A percentile compares a stretch with the other conserved stretches of the same genome.
Evolutionary conservation across 2,888 invertebrate species (phyloP).

Genomic region (Macrosoma leucophasiata): DNA sequence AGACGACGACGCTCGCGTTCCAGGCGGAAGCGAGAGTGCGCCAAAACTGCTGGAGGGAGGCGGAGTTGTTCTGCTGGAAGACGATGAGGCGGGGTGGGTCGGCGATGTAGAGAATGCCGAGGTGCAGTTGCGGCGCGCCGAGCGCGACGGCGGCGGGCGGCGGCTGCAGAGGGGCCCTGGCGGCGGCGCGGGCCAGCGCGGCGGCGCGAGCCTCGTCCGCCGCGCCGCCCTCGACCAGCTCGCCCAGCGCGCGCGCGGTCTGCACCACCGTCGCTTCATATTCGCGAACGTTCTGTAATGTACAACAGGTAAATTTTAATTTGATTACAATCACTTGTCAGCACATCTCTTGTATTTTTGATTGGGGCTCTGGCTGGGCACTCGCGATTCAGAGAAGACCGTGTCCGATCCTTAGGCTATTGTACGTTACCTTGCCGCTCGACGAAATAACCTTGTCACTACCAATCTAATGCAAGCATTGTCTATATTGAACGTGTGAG

Average conservation of each 20-base stretch:
- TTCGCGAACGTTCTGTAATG: slow-evolving; percentile 52
- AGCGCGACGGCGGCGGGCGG: slow-evolving; percentile 65
- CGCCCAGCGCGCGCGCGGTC: slow-evolving; percentile 63
- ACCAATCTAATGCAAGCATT: no score
- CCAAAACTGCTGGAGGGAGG: slow-evolving; percentile 73
- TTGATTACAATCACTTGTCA: no score
- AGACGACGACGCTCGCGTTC: slow-evolving; percentile 62
- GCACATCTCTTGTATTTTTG: no score
- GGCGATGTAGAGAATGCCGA: slow-evolving; percentile 63
- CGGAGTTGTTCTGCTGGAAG: slow-evolving; percentile 68
- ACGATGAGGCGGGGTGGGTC: slow-evolving; percentile 54
- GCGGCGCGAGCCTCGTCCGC: slow-evolving; percentile 59
- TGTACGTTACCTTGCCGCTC: no score
- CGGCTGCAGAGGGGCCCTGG: slow-evolving; percentile 52
- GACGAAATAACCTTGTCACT: no score
- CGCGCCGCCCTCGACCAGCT: slow-evolving; percentile 58
- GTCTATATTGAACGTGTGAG: no score
- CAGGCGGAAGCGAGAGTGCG: slow-evolving; percentile 66
- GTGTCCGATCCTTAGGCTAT: no score
- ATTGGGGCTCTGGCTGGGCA: no score
- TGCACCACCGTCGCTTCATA: slow-evolving; percentile 62
- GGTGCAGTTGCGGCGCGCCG: slow-evolving; percentile 68
- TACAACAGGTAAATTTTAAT: no score
- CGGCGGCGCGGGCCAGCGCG: slow-evolving; percentile 60
- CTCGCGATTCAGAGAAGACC: no score